Evolutionary conservation across 1,140 invertebrate genomes (phyloP).

Genomic region (Brachionus manjavacas): DNA sequence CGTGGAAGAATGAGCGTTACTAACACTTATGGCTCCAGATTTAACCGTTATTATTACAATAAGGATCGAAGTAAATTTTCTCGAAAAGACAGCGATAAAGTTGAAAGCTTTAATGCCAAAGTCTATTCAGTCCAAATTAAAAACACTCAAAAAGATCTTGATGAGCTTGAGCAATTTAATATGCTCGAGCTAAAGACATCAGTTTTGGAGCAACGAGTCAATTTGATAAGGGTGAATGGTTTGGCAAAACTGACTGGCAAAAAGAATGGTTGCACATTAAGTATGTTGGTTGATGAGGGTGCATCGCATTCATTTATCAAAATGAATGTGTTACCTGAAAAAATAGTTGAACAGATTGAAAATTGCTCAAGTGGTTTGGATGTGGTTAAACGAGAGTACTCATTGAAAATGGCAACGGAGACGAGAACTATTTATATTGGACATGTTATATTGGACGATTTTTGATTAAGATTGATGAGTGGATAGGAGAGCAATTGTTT

Average conservation of each 20-base stretch:
- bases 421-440: neutral
- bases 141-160: neutral
- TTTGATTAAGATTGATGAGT: neutral
- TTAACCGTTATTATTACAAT: neutral
- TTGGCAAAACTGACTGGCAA: neutral
- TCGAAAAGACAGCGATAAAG: neutral
- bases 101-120: neutral
- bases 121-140: neutral
- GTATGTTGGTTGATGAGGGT: neutral
- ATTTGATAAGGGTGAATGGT: conserved; percentile 2
- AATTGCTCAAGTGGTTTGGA: neutral
- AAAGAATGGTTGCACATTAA: neutral
- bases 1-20: neutral
- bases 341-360: neutral
- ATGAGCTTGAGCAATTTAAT: neutral
- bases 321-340: neutral
- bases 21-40: neutral
- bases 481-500: neutral
- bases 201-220: neutral
- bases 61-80: neutral
- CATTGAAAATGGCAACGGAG: neutral
- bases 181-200: neutral
- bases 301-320: conserved; percentile 4
- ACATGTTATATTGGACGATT: neutral
- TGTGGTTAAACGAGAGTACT: neutral